Conservation (phyloP, 1,140 invertebrate genomes). For the Adoxophyes honmai region DNA sequence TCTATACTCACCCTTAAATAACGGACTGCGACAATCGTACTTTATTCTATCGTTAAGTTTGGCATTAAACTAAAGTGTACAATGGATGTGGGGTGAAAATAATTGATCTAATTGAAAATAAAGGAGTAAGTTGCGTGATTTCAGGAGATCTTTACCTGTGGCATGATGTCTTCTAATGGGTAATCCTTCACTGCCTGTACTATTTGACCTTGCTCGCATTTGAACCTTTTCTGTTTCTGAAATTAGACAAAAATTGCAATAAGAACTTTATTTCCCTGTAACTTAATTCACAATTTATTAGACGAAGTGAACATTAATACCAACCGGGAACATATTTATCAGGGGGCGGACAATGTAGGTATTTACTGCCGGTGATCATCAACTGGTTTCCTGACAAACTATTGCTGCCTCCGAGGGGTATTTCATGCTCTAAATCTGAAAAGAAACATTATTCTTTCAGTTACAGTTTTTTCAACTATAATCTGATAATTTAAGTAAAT, state of each 20-base stretch:
- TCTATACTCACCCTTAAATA: neutral
- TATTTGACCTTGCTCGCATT: constrained; percentile 79
- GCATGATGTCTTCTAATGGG: constrained; percentile 77
- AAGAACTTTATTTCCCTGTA: neutral
- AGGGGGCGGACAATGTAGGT: constrained; percentile 86
- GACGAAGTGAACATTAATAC: neutral
- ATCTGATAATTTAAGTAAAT: no score
- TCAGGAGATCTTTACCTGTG: constrained; percentile 63
- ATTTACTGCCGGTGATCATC: constrained; percentile 85
- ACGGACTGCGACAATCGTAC: neutral
- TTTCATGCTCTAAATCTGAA: constrained; percentile 57
- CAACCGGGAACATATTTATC: constrained; percentile 77
- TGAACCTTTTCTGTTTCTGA: constrained; percentile 78
- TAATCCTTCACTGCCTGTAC: constrained; percentile 77
- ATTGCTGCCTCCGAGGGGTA: constrained; percentile 52
- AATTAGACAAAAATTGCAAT: constrained; percentile 28
- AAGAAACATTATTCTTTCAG: constrained; percentile 11
- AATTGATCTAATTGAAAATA: neutral
- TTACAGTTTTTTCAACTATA: no score
- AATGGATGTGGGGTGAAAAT: neutral
- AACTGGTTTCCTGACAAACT: constrained; percentile 84
- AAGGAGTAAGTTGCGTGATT: no score
- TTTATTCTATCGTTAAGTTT: neutral
- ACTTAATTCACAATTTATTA: neutral
- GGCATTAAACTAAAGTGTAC: neutral